Evolutionary conservation across 1,140 invertebrate species (phyloP).

Genomic region (Megathymus violae): DNA sequence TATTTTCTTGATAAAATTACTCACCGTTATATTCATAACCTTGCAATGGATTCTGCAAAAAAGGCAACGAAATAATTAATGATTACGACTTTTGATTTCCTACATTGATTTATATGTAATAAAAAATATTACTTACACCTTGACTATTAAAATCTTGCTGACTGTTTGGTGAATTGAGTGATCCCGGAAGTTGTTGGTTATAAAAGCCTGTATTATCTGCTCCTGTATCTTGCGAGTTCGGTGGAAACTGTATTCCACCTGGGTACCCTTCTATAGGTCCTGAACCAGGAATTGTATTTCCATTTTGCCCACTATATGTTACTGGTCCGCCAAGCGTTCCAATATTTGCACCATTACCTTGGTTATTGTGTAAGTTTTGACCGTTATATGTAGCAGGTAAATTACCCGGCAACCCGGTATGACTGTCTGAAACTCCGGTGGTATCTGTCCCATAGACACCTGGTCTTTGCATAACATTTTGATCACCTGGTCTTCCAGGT

Average conservation of each 20-base stretch:
- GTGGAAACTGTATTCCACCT: too few relatives aligned
- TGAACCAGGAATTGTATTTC: background rate
- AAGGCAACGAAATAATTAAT: too few relatives aligned
- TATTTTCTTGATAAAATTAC: too few relatives aligned
- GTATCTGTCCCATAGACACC: constrained; percentile 28
- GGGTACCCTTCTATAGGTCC: background rate
- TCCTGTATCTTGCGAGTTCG: too few relatives aligned
- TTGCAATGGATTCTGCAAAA: constrained; percentile 42
- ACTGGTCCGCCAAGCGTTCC: constrained; percentile 7
- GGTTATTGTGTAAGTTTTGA: too few relatives aligned
- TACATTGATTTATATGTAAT: too few relatives aligned
- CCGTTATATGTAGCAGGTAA: constrained; percentile 24
- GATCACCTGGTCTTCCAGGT: constrained; percentile 18
- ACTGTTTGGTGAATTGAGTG: too few relatives aligned
- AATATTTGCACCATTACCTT: background rate
- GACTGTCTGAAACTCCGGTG: constrained; percentile 7
- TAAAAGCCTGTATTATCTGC: too few relatives aligned
- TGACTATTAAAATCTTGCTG: background rate
- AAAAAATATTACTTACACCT: constrained; percentile 7
- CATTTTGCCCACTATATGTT: constrained; percentile 17
- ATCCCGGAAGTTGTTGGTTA: too few relatives aligned
- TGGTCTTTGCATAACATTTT: constrained; percentile 1
- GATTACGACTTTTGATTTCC: too few relatives aligned
- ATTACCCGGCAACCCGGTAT: background rate
- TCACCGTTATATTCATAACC: constrained; percentile 43